These are phyloP conservation scores for Diaprepes abbreviatus DNA, from an alignment of 2,888 invertebrate species.

Conservation along the genomic window DNA sequence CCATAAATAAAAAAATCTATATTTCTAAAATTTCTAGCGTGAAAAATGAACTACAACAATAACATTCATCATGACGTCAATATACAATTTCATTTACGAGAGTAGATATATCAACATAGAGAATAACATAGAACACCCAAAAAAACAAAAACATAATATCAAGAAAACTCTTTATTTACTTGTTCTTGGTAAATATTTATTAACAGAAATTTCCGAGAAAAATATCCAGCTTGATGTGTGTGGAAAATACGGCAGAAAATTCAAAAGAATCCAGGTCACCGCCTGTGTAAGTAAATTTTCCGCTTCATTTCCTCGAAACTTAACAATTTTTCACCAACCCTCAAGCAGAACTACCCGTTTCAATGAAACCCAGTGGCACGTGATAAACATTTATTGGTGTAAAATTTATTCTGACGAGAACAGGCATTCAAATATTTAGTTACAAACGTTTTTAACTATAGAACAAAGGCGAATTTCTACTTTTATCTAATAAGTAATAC, in stretches of 20 bases:
- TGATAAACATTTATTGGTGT: neutral
- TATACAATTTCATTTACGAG: neutral
- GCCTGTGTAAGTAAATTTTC: conserved; percentile 19
- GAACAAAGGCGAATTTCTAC: too few species aligned
- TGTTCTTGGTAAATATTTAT: conserved; percentile 8
- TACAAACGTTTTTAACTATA: too few species aligned
- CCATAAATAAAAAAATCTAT: too few species aligned
- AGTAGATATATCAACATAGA: neutral
- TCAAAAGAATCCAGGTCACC: conserved; percentile 23
- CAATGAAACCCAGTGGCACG: neutral
- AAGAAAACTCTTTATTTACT: conserved; percentile 1
- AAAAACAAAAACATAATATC: conserved; percentile 11
- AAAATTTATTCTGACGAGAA: neutral
- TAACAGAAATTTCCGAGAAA: neutral
- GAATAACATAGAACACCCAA: neutral
- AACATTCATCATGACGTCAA: neutral
- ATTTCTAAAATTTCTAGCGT: too few species aligned
- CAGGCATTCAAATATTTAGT: too few species aligned
- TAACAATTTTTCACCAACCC: conserved; percentile 1
- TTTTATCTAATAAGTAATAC: too few species aligned
- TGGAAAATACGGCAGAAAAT: conserved; percentile 9
- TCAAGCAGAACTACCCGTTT: conserved; percentile 1
- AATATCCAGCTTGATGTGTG: conserved; percentile 1
- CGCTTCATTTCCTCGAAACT: conserved; percentile 15
- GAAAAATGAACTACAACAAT: too few species aligned